Base-by-base conservation (phyloP, 2,888 invertebrate species). In the Elysia crispata region DNA sequence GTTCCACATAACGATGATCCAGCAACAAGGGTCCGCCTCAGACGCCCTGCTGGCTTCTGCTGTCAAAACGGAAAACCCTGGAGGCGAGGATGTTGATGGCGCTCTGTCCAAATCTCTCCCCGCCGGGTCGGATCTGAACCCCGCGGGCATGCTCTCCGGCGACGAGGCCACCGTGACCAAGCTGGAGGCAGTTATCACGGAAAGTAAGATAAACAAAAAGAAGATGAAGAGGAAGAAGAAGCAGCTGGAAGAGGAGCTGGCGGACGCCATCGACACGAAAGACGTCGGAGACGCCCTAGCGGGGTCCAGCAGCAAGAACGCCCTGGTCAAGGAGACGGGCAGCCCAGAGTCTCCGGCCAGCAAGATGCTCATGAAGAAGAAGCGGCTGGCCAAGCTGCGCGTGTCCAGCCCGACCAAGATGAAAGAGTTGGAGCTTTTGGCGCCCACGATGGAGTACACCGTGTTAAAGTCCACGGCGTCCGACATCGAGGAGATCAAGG, bases 341-440 rank as follows among this genome's bases (percentile, higher is more conserved):
- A 20, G 41, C n/a, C 70, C 77, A 11, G 60, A 62, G 30, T 76
- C 76, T 0, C 67, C 77, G n/a, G 62, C 28, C 13, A 77, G 62
- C 20, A 70, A 69, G 8, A 62, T 62, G n/a, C 30, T 54, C 54
- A 18, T 49, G 5, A 79, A 67, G 49, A 79, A 75, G 69, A 79
- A 79, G 60, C 74, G 75, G 18, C n/a, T 79, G n/a, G 66, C 79
- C 11, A 79, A 75, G 20, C 60, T 79, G 25, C 67, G 75, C 31
- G 79, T 79, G 15, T 79, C 79, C n/a, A 79, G 79, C 49, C 79
- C 79, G 20, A 79, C 79, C 30, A 75, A 79, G 64, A 79, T 79
- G 79, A 79, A 79, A 69, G 79, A 79, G 15, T 28, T 79, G 20
- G 79, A 79, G 67, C 25, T 79, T 23, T 54, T 79, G 20, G 67